Evolutionary conservation across 2,113 vertebrate species (phyloP), one percentile per base, ranked within the genome.

Genomic region (Gymnocephalus cernua): DNA sequence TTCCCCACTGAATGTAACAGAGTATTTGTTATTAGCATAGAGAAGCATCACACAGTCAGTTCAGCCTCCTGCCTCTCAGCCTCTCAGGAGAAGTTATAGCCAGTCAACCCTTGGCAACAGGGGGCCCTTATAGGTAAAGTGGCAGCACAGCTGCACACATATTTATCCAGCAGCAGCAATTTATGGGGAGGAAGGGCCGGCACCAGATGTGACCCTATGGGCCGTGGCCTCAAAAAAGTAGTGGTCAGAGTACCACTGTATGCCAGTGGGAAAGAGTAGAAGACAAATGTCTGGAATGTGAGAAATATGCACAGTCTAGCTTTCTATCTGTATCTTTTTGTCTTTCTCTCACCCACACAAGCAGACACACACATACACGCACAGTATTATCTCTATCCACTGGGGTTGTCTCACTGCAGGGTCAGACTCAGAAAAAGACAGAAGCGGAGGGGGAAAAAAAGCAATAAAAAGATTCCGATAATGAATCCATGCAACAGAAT

Each of bases 91-190:
- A 83, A 94, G 89, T 93, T 91, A 93, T 92, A 68, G 14, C 32
- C 54, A 71, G 68, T 67, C 80, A 82, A 72, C 65, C 80, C 54
- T 56, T n/a, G 77, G 70, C 83, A 65, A 78, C 85, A 73, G 85
- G 83, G 85, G 84, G 81, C 86, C 91, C 83, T 89, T 88, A 85
- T 83, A 91, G 87, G 89, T 91, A 93, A 92, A 88, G 82, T 88
- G 83, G 89, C 86, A 89, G 79, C 71, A 50, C 89, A 92, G 79
- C 91, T 92, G 87, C 83, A 65, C 88, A 87, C 86, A 84, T 89
- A 91, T 91, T 91, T 93, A 93, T 92, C 86, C 84, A 89, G 61
- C 75, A 19, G 76, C 29, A 2, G 73, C 83, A 87, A 92, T 93
- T 94, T 92, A 92, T 91, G 54, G 57, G 45, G 41, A 77, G 41